Evolutionary conservation across 2,797 vertebrate genomes (phyloP).

Genomic region (Parambassis ranga): DNA sequence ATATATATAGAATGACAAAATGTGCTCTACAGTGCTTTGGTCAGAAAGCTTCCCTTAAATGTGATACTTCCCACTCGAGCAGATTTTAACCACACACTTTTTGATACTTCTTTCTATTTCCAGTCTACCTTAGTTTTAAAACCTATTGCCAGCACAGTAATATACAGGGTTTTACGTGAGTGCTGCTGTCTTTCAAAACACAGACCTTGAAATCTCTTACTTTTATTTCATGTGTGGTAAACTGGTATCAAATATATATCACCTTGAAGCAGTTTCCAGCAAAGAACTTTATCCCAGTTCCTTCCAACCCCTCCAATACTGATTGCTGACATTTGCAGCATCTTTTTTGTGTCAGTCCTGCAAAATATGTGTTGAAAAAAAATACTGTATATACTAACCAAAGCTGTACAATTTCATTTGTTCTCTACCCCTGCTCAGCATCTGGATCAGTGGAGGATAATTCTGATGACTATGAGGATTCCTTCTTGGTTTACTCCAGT

Average conservation of each 20-base stretch:
- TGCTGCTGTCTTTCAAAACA: too few species aligned
- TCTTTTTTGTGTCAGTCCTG: not conserved
- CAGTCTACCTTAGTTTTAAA: too few species aligned
- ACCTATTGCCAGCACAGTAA: too few species aligned
- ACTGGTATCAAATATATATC: too few species aligned
- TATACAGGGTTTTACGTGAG: too few species aligned
- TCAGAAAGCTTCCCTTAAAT: not conserved
- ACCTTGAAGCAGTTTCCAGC: too few species aligned
- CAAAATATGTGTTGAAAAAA: too few species aligned
- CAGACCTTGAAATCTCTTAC: too few species aligned
- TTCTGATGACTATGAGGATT: constrained; percentile 74
- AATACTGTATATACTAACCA: too few species aligned
- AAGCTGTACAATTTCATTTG: not conserved
- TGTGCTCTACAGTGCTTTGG: not conserved
- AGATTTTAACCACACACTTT: not conserved
- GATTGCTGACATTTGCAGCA: not conserved
- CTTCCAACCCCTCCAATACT: too few species aligned
- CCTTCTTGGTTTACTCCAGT: constrained; percentile 25
- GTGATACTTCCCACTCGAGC: not conserved
- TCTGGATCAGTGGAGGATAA: constrained; percentile 29
- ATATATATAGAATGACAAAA: not conserved
- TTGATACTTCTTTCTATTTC: not conserved
- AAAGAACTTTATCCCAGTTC: too few species aligned
- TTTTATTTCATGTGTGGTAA: too few species aligned
- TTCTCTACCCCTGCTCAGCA: constrained; percentile 6